Base-by-base conservation (phyloP, 2,113 vertebrate species). In the Sterrhoptilus dennistouni region DNA sequence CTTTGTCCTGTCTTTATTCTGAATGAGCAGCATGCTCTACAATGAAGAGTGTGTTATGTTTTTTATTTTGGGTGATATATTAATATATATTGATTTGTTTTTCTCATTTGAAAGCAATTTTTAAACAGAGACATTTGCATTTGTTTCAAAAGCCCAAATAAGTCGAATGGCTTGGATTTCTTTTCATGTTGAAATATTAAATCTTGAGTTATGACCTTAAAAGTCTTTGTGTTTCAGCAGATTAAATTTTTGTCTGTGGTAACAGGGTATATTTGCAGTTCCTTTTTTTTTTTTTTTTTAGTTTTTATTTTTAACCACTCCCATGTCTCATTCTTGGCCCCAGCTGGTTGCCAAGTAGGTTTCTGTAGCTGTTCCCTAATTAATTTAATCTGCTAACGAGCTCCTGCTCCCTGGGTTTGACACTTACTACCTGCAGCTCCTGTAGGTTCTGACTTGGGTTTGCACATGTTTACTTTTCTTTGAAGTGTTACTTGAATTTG, bases 401-500 rank as follows among this genome's bases (percentile, higher is more conserved):
- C 57, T 8, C 70, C 75, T 19, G 81, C 68, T 65, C 7, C 42
- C 0, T 61, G 7, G 9, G 17, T 42, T 31, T 40, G 89, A 76
- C 82, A 35, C 63, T 18, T 16, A 5, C 4, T 42, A 19, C 97
- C 64, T 5, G 80, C 60, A 87, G 87, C 42, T 68, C 59, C 12
- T 52, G 70, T 54, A 61, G 97, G 83, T 83, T 63, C 24, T 18
- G 11, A 12, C 66, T 95, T 94, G 35, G 95, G 94, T 98, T 98
- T 98, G 98, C 97, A 97, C 97, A 97, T 76, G 45, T 95, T 96
- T 94, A 93, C 95, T 93, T 93, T 96, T 49, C 63, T 95, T 96
- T 96, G 94, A 97, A 97, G 96, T 97, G 97, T 97, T 97, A 98
- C 98, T 98, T 98, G 98, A 98, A 97, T 96, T 54, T 28, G 45